Percentiles rank a stretch among this genome's conserved stretches.
These are phyloP conservation scores for Linyphia triangularis DNA, from an alignment of 2,888 invertebrate species.

Conservation along the genomic window DNA sequence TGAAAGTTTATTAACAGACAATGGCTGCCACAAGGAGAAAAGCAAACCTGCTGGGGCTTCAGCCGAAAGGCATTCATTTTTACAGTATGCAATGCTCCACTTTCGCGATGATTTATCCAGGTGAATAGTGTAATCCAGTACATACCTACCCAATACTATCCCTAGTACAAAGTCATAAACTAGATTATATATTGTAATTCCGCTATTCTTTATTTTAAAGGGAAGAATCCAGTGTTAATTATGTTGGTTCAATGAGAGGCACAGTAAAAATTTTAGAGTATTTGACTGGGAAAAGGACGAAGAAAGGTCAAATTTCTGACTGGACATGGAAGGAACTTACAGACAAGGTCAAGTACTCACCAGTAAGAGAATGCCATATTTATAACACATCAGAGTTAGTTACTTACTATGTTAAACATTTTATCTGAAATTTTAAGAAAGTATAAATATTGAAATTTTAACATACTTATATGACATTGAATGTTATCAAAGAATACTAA, in stretches of 20 bases:
- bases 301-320: conserved; percentile 82
- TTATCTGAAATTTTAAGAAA: background rate
- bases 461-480: background rate
- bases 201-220: too few relatives aligned
- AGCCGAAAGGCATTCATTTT: conserved; percentile 91
- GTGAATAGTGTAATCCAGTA: conserved; percentile 82
- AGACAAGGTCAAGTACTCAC: conserved; percentile 96
- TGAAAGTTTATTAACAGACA: background rate
- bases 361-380: conserved; percentile 79
- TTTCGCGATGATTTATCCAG: conserved; percentile 93
- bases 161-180: too few relatives aligned
- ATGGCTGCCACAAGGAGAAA: background rate
- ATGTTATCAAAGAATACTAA: background rate
- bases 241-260: conserved; percentile 83
- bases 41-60: conserved; percentile 46
- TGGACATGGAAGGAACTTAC: conserved; percentile 99
- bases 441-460: background rate
- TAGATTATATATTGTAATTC: too few relatives aligned
- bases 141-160: too few relatives aligned
- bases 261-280: conserved; percentile 82
- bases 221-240: background rate
- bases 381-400: background rate
- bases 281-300: conserved; percentile 83
- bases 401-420: background rate
- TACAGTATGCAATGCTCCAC: conserved; percentile 97